phyloP scores from a whole-genome alignment of 1,140 invertebrate genomes.

The Hetaerina americana region DNA sequence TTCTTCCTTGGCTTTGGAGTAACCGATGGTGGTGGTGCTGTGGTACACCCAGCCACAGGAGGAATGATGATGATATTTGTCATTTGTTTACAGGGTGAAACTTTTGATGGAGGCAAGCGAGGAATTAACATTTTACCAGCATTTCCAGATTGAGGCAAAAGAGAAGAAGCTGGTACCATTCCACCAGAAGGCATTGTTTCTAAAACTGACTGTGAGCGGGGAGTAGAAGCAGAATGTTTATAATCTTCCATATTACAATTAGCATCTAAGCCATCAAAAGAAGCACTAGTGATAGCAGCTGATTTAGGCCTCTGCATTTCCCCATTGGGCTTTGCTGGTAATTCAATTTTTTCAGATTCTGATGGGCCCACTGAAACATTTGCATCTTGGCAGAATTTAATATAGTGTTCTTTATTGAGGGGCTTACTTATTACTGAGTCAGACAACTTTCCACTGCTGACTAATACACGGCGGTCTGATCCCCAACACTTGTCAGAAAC shows the following conservation, averaged over 20 bases:
- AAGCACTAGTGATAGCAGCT: neutral
- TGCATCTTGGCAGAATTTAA: neutral
- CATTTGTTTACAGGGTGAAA: neutral
- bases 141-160: neutral
- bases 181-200: neutral
- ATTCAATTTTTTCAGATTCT: no score
- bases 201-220: neutral
- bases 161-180: no score
- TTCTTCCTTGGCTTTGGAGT: slow-evolving; percentile 22
- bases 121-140: slow-evolving; percentile 16
- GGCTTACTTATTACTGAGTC: neutral
- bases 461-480: neutral
- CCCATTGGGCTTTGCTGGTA: neutral
- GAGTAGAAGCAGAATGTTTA: neutral
- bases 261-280: no score
- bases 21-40: neutral
- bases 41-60: slow-evolving; percentile 1
- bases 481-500: neutral
- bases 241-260: neutral
- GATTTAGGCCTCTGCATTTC: neutral
- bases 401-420: neutral
- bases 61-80: slow-evolving; percentile 11
- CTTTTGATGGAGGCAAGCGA: slow-evolving; percentile 13
- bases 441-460: neutral
- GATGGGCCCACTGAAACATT: neutral